Conservation (phyloP, 2,797 vertebrate species). For the Lateolabrax maculatus region DNA sequence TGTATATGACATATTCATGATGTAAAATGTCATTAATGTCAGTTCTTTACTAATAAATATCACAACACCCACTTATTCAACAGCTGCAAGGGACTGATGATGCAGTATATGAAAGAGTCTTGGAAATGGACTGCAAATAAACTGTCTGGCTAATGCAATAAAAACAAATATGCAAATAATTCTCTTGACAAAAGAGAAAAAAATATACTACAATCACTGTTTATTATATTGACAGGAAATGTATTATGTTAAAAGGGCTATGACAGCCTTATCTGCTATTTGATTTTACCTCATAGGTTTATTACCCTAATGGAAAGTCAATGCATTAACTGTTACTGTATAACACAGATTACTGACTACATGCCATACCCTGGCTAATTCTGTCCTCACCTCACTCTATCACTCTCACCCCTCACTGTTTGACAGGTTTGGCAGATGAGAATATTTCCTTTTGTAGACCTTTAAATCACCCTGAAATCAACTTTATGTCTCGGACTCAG, state of each 20-base stretch:
- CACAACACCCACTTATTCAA: neutral
- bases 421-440: neutral
- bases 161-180: conserved; percentile 23
- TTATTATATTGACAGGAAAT: conserved; percentile 24
- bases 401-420: conserved; percentile 6
- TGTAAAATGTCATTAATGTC: neutral
- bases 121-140: neutral
- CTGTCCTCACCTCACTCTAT: neutral
- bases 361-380: conserved; percentile 3
- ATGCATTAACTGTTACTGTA: conserved; percentile 10
- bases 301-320: conserved; percentile 33
- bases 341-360: conserved; percentile 23
- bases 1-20: neutral
- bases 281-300: conserved; percentile 40
- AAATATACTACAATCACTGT: conserved; percentile 3
- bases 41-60: neutral
- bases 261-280: conserved; percentile 36
- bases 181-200: conserved; percentile 20
- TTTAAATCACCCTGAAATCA: conserved; percentile 27
- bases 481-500: conserved; percentile 6
- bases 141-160: neutral
- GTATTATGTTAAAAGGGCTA: conserved; percentile 15
- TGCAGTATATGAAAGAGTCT: neutral
- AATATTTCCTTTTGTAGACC: conserved; percentile 1
- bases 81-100: neutral